Evolutionary conservation across 2,113 vertebrate species (phyloP), one percentile per base, ranked within the genome.

Genomic region (Lycaon pictus): DNA sequence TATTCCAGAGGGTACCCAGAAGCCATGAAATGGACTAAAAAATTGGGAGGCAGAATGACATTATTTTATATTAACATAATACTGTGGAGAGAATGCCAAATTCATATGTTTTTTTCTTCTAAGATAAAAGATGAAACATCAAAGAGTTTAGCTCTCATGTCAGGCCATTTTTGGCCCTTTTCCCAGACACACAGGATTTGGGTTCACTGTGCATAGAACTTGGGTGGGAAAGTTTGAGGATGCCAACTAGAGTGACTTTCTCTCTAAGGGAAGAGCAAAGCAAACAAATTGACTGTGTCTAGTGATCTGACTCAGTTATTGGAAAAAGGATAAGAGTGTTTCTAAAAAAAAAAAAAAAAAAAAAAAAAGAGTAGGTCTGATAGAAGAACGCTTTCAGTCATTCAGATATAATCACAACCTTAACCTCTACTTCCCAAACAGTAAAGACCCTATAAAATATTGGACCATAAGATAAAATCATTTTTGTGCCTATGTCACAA

Each of bases 41-140:
- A 25, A 48, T 82, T n/a, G 85, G 4, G 20, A 55, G n/a, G 5
- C 79, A 93, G 37, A 83, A 79, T 56, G 48, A 6, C 23, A 81
- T n/a, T n/a, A 9, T 87, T 74, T 83, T 48, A 56, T 55, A 63
- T 77, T 69, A 88, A 60, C 60, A 69, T 48, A 88, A 60, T 71
- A 56, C 32, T n/a, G 53, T 32, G n/a, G 56, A 74, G 0, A 98
- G 19, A 13, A 63, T 79, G 55, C 25, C 72, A 94, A 88, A 69
- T 58, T 96, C 43, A 48, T 71, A n/a, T 23, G 6, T 20, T 22
- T 62, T 80, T 29, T 12, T 22, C 4, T 2, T 32, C 29, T 63
- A 80, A 93, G 60, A 74, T 67, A 35, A 95, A 95, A 65, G 76
- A 77, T 85, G 83, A 96, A 5, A 55, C 10, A 80, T 84, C 72